These are phyloP conservation scores for Illadopsis cleaveri DNA, from an alignment of 2,113 vertebrate species.

Conservation along the genomic window DNA sequence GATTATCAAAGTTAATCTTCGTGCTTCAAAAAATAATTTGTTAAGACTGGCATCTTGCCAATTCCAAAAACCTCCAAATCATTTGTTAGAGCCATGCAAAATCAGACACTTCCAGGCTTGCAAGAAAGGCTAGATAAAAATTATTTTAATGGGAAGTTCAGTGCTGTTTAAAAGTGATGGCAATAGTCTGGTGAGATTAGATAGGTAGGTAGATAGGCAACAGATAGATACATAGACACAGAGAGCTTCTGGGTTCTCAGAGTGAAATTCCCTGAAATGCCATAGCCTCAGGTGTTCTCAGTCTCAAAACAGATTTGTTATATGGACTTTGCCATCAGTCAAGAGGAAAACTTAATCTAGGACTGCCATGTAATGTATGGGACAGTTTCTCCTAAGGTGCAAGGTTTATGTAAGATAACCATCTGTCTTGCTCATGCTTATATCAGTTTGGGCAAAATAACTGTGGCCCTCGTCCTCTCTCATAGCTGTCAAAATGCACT, in stretches of 20 bases:
- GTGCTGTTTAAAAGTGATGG: neutral
- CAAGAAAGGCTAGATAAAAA: neutral
- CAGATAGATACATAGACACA: neutral
- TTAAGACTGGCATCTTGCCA: neutral
- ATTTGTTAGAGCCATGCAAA: neutral
- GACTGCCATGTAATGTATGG: neutral
- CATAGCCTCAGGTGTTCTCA: neutral
- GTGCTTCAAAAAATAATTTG: neutral
- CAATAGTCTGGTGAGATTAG: neutral
- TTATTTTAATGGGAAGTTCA: neutral
- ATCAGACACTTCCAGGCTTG: neutral
- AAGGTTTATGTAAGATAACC: slow-evolving; percentile 20
- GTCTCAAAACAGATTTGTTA: neutral
- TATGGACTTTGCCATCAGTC: neutral
- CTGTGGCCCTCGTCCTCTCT: neutral
- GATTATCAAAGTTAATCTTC: neutral
- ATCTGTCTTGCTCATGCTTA: neutral
- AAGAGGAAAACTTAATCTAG: slow-evolving; percentile 24
- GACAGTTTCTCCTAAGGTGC: neutral
- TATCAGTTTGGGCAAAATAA: neutral
- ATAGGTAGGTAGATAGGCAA: neutral
- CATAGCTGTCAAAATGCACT: neutral
- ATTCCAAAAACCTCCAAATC: neutral
- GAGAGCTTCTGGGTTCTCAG: neutral
- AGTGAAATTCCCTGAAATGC: neutral